A percentile compares a stretch with the other conserved stretches of the same genome.
These are phyloP conservation scores for Botia almorhae DNA, from an alignment of 2,797 vertebrate genomes.

Conservation along the genomic window DNA sequence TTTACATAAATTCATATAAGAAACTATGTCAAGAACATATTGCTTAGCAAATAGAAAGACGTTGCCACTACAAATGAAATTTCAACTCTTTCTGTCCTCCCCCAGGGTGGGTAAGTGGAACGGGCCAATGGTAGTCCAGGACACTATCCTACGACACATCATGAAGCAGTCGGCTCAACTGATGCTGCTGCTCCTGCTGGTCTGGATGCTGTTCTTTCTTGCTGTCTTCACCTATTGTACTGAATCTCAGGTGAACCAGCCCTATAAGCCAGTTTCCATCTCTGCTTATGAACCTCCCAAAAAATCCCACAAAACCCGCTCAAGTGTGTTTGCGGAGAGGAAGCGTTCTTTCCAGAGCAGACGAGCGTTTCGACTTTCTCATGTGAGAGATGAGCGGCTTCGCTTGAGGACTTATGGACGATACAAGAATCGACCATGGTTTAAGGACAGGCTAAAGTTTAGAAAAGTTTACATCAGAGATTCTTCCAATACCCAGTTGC, in stretches of 20 bases:
- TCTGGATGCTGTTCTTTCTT: conserved; percentile 31
- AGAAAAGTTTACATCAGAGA: conserved; percentile 65
- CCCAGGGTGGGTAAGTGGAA: conserved; percentile 6
- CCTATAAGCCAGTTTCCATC: not conserved
- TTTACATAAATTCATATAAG: not conserved
- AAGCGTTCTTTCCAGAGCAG: not conserved
- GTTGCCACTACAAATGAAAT: not conserved
- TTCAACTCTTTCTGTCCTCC: not conserved
- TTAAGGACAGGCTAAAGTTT: conserved; percentile 37
- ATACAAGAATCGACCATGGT: not conserved
- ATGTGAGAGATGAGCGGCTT: not conserved
- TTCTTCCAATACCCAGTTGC: conserved; percentile 75
- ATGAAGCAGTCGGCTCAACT: conserved; percentile 77
- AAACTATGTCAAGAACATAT: no score
- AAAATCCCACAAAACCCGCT: not conserved
- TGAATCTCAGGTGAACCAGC: not conserved
- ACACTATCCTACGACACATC: not conserved
- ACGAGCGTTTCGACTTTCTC: not conserved
- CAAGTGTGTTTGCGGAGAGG: not conserved
- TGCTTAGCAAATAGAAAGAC: no score
- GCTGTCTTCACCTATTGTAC: not conserved
- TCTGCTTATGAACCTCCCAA: not conserved
- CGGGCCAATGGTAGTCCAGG: not conserved
- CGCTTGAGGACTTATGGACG: not conserved
- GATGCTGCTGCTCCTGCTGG: conserved; percentile 77